Conservation (phyloP, 2,113 vertebrate species). For the Oceanites oceanicus region DNA sequence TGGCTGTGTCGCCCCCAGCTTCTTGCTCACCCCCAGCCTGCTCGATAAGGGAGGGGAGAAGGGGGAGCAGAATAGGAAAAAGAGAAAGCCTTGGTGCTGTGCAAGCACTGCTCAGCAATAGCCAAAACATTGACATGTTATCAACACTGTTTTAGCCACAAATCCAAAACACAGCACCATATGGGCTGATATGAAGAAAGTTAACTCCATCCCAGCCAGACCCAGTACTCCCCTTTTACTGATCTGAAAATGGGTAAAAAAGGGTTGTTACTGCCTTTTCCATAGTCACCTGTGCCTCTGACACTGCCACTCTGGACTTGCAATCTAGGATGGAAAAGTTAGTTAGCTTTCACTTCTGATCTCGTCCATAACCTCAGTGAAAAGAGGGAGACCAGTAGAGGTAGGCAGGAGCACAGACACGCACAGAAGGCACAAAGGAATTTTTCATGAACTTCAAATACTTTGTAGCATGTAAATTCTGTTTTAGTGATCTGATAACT, state of each 20-base stretch:
- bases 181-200: rapidly evolving
- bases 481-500: not conserved
- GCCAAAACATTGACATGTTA: not conserved
- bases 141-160: not conserved
- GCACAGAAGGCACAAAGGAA: not conserved
- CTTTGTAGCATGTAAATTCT: not conserved
- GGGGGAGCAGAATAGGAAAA: not conserved
- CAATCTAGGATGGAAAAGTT: not conserved
- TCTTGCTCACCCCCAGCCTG: not conserved
- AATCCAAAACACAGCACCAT: not conserved
- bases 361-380: not conserved
- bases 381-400: not conserved
- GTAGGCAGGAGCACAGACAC: not conserved
- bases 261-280: not conserved
- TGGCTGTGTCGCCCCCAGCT: not conserved
- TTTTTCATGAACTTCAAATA: not conserved
- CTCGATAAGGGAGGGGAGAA: not conserved
- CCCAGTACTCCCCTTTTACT: not conserved
- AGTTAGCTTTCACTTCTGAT: not conserved
- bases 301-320: not conserved
- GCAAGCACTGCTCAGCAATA: not conserved
- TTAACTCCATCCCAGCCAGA: not conserved
- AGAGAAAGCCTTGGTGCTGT: not conserved
- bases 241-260: not conserved
- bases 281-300: not conserved